Evolutionary conservation across 1,140 invertebrate species (phyloP), one percentile per base, ranked within the genome.

Genomic region (Diuraphis noxia): DNA sequence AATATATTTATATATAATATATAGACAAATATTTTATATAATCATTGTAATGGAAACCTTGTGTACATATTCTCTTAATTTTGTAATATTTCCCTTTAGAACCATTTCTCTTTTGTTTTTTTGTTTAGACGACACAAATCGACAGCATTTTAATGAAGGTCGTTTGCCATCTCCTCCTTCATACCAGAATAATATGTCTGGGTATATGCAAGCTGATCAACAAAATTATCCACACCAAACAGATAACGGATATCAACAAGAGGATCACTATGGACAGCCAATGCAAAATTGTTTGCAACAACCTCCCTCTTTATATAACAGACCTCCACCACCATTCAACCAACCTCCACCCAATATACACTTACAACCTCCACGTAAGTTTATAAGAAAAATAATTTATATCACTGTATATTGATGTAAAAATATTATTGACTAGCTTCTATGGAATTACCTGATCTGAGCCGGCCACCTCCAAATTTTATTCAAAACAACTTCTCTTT

Each of bases 401-500:
- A 43, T 86, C 34, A 52, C 8, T 52, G 19, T 88, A n/a, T 63
- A 63, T 1, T 88, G 38, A 86, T 8, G 23, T 43, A 49, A 88
- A 36, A 52, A 43, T 81, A 30, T 77, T 23, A 30, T 82, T 81
- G 1, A 19, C 30, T 91, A 91, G 89, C 77, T 81, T 52, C 89
- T 40, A 91, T 91, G 89, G 89, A 91, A 36, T 82, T 93, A 25
- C 93, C 93, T n/a, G 93, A 93, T 92, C 88, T 93, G 5, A 93
- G 93, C 41, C 86, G 93, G 36, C 93, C 94, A 30, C 94, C 95
- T 6, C 93, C 94, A 34, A 93, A 93, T 49, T 93, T 94, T 93
- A 34, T 92, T 92, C 8, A 91, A 93, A 13, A 94, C 93, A 93
- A 92, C 93, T 97, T 97, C 38, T 97, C 97, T 93, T 95, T 95